Evolutionary conservation across 30 jellyfish, hydroid and myxozoan genomes (phyloP), one percentile per base, ranked within the genome.

Genomic region (Hydractinia symbiolongicarpus): DNA sequence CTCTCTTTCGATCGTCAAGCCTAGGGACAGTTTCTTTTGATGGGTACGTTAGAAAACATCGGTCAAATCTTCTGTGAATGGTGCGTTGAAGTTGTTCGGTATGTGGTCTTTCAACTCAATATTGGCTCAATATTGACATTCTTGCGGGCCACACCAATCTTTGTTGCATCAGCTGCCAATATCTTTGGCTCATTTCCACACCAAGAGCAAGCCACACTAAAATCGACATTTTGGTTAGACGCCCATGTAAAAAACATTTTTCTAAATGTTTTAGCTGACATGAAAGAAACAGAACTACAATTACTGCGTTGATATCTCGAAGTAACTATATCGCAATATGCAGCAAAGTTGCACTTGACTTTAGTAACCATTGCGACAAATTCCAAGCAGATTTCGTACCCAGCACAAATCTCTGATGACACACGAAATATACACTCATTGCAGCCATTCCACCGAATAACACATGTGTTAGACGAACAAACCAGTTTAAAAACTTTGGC

Each of bases 261-360:
- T 19, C 21, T 66, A 66, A 66, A 66, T 66, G 76, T 66, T 66
- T 66, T 50, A 50, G 76, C 50, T 66, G 76, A 66, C 76, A 66
- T 30, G 44, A 30, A 30, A 30, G 44, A 30, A 30, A 30, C 44
- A 30, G 44, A 30, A 2, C 44, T 30, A 30, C 44, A 30, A 30
- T 30, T 30, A 2, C 44, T 30, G 44, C 19, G 69, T 58, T 58
- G 69, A 58, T 58, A 58, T 13, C 17, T 11, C 19, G 69, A 58
- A 58, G 15, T 58, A 13, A 58, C 19, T 13, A 58, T 58, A 58
- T 13, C 19, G 69, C 69, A 58, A 58, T 11, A 58, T 58, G 69
- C 69, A 3, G 69, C 1, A 58, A 58, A 58, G 19, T 58, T 58
- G 19, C 69, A 58, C 19, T 58, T 58, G 17, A 16, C 69, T 13